Conservation (phyloP, 2,888 invertebrate species). For the Panopea generosa region DNA sequence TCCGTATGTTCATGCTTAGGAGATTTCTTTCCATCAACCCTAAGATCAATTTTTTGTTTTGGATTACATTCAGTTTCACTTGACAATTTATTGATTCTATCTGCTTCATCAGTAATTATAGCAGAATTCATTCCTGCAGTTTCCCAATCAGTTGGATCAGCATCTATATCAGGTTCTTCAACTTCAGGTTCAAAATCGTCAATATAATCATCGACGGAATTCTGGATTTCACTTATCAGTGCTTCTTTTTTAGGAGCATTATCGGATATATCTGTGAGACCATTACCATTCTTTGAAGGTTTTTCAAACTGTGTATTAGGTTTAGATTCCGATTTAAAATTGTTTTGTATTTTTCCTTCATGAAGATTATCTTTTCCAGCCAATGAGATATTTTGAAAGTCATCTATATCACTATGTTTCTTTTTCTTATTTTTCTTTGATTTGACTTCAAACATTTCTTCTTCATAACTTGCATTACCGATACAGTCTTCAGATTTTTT, state of each 20-base stretch:
- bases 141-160: slow-evolving; percentile 38
- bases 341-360: too few species aligned
- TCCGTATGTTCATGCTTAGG: background rate
- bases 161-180: slow-evolving; percentile 25
- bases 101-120: slow-evolving; percentile 4
- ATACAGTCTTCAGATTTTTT: too few species aligned
- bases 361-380: background rate
- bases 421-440: slow-evolving; percentile 42
- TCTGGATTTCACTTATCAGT: background rate
- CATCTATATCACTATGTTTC: slow-evolving; percentile 7
- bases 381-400: background rate
- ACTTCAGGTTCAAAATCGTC: slow-evolving; percentile 31
- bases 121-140: slow-evolving; percentile 23
- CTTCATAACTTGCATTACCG: slow-evolving; percentile 4
- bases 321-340: too few species aligned
- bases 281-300: background rate
- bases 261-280: too few species aligned
- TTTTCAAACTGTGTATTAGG: too few species aligned
- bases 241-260: background rate
- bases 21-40: too few species aligned
- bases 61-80: too few species aligned
- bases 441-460: slow-evolving; percentile 42
- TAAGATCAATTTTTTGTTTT: too few species aligned
- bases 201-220: background rate
- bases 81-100: background rate